Conservation (phyloP, 2,113 vertebrate species). For the Sciurus niger region DNA sequence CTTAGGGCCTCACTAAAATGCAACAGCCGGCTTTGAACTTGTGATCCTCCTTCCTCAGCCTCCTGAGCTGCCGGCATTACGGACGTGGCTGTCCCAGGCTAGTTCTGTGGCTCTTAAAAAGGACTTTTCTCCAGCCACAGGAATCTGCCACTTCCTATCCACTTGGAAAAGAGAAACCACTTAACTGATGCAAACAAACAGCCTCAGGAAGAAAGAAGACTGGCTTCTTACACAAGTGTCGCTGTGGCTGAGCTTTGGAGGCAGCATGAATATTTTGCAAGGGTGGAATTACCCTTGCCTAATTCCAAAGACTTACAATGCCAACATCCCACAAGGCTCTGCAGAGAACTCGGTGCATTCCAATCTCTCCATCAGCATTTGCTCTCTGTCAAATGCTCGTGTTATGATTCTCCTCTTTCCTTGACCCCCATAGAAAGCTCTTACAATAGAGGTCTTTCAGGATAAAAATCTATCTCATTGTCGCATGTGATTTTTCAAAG, state of each 20-base stretch:
- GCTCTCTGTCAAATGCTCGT: accelerated
- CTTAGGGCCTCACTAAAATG: too few relatives aligned
- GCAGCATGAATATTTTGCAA: neutral
- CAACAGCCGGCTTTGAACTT: too few relatives aligned
- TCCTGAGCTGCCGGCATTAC: too few relatives aligned
- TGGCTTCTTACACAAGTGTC: neutral
- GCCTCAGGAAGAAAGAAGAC: neutral
- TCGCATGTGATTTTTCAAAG: neutral
- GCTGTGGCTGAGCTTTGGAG: neutral
- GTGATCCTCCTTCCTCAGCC: too few relatives aligned
- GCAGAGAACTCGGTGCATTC: neutral
- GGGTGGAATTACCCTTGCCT: neutral
- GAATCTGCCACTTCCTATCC: too few relatives aligned
- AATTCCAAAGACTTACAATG: neutral
- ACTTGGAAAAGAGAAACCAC: neutral
- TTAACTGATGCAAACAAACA: neutral
- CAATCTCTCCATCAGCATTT: neutral
- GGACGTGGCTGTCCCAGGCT: too few relatives aligned
- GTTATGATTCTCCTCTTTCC: neutral
- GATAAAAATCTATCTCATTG: neutral
- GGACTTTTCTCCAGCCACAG: neutral
- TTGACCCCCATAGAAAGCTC: neutral
- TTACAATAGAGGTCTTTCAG: neutral
- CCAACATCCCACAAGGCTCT: neutral
- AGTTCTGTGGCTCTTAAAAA: neutral